Evolutionary conservation across 1,140 invertebrate species (phyloP).

Genomic region (Samia ricini): DNA sequence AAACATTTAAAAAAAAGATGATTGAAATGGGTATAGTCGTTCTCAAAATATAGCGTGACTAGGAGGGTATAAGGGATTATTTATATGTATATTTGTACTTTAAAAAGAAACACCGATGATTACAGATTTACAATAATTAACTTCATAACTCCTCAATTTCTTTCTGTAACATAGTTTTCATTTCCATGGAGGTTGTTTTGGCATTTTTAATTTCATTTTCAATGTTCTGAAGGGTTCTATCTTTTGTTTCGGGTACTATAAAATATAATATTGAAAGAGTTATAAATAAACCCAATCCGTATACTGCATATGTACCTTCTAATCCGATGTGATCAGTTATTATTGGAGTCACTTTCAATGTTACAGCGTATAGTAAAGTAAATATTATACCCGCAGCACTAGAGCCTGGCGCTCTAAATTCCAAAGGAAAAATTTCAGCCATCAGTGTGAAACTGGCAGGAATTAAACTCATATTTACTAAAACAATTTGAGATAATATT

Average conservation of each 20-base stretch:
- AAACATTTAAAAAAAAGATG: too few relatives aligned
- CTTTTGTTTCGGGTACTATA: slow-evolving; percentile 49
- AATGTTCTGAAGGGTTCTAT: slow-evolving; percentile 49
- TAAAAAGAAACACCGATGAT: too few relatives aligned
- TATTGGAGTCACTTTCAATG: slow-evolving; percentile 37
- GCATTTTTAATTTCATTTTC: slow-evolving; percentile 42
- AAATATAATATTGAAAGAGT: slow-evolving; percentile 32
- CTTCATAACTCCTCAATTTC: not conserved
- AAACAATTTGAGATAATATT: slow-evolving; percentile 33
- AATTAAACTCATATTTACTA: slow-evolving; percentile 37
- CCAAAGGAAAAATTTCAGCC: slow-evolving; percentile 45
- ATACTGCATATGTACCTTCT: slow-evolving; percentile 37
- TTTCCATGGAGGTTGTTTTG: slow-evolving; percentile 7
- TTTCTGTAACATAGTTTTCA: slow-evolving; percentile 2
- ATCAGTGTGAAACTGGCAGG: slow-evolving; percentile 38
- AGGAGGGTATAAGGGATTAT: too few relatives aligned
- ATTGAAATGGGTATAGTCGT: too few relatives aligned
- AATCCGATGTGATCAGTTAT: slow-evolving; percentile 34
- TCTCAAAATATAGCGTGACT: too few relatives aligned
- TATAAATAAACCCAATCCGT: slow-evolving; percentile 25
- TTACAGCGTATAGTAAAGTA: slow-evolving; percentile 27
- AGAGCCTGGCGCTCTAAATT: slow-evolving; percentile 36
- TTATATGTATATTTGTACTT: too few relatives aligned
- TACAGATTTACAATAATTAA: too few relatives aligned
- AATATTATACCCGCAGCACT: slow-evolving; percentile 35